A percentile compares a stretch with the other conserved stretches of the same genome.
These are phyloP conservation scores for Acrobasis repandana DNA, from an alignment of 2,888 invertebrate species.

Conservation along the genomic window DNA sequence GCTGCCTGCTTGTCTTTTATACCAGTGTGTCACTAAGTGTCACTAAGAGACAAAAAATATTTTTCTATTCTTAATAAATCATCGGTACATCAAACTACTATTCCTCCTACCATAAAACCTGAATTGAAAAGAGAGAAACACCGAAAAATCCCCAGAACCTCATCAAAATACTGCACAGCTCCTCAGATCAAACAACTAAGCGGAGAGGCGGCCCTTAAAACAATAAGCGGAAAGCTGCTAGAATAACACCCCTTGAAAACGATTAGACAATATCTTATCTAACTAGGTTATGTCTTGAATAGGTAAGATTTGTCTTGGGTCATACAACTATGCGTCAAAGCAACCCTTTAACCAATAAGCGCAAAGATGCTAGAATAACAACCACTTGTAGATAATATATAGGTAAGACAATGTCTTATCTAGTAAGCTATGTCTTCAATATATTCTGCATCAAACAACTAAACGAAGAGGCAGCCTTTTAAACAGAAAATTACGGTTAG, in stretches of 20 bases:
- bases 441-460: too few species aligned
- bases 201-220: slow-evolving; percentile 19
- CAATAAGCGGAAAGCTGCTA: slow-evolving; percentile 14
- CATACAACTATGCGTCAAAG: not conserved
- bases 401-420: too few species aligned
- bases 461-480: too few species aligned
- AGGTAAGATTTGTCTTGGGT: too few species aligned
- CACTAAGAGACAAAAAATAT: too few species aligned
- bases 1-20: too few species aligned
- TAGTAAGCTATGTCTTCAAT: too few species aligned
- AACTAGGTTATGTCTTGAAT: not conserved
- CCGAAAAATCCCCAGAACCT: not conserved
- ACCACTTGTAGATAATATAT: not conserved
- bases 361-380: not conserved
- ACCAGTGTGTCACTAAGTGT: too few species aligned
- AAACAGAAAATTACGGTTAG: too few species aligned
- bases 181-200: slow-evolving; percentile 12
- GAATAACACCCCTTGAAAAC: not conserved
- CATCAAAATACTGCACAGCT: slow-evolving; percentile 7
- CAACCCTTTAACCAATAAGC: slow-evolving; percentile 7
- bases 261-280: not conserved
- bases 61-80: not conserved
- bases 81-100: not conserved
- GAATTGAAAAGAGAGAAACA: not conserved
- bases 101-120: not conserved